phyloP scores from a whole-genome alignment of 2,888 invertebrate species.

The Spisula subtruncata region DNA sequence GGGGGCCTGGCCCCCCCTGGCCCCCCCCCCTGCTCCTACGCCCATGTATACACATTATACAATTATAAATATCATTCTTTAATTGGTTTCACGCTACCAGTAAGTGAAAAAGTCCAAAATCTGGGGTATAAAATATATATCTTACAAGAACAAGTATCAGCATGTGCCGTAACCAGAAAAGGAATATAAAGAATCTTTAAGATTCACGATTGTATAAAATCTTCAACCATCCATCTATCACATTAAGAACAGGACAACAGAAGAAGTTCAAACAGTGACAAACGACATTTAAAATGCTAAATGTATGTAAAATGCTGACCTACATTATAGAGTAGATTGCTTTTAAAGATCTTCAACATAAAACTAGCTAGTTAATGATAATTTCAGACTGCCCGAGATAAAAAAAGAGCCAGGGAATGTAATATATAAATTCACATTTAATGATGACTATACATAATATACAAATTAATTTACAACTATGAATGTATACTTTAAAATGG shows the following conservation, averaged over 20 bases:
- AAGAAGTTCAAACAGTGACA: slow-evolving; percentile 17
- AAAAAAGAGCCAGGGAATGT: not conserved
- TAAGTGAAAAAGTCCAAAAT: not conserved
- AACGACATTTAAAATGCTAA: slow-evolving; percentile 1
- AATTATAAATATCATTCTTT: not conserved
- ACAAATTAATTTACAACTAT: too few species aligned
- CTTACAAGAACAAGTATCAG: not conserved
- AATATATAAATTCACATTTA: too few species aligned
- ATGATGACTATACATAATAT: too few species aligned
- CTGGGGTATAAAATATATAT: not conserved
- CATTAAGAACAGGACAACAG: not conserved
- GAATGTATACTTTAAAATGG: too few species aligned
- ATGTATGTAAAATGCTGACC: slow-evolving; percentile 15
- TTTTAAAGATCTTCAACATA: slow-evolving; percentile 13
- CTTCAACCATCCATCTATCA: not conserved
- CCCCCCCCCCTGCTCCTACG: too few species aligned
- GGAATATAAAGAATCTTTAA: too few species aligned
- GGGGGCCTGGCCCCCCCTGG: too few species aligned
- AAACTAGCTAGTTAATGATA: not conserved
- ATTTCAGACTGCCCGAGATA: not conserved
- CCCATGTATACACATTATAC: too few species aligned
- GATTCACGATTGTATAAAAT: not conserved
- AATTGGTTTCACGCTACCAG: not conserved
- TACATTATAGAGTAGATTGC: slow-evolving; percentile 2
- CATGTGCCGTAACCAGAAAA: too few species aligned